These are phyloP conservation scores for Pampusana beccarii DNA, from an alignment of 2,113 vertebrate genomes.

Conservation along the genomic window DNA sequence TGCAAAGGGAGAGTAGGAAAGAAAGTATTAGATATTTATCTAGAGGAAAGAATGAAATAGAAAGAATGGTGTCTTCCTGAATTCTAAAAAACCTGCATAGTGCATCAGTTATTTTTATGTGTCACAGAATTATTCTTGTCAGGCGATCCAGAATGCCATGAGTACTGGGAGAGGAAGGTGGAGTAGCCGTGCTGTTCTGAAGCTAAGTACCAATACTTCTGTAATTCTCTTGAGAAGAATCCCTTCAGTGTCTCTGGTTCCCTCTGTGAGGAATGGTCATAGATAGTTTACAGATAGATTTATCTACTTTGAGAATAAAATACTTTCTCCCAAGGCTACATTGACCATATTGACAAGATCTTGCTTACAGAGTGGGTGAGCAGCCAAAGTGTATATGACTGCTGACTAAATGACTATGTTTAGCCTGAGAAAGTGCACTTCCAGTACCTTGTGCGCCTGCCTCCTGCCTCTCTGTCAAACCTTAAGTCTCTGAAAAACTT, in stretches of 20 bases:
- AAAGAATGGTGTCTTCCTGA: background rate
- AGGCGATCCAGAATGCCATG: background rate
- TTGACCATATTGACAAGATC: background rate
- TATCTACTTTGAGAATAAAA: background rate
- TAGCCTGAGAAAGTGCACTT: background rate
- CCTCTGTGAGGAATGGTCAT: background rate
- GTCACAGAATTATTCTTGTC: background rate
- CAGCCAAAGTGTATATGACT: background rate
- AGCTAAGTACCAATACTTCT: background rate
- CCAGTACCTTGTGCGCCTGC: background rate
- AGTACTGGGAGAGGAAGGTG: background rate
- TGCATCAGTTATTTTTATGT: background rate
- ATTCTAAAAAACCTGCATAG: background rate
- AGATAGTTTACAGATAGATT: background rate
- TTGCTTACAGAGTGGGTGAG: background rate
- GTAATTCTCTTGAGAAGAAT: background rate
- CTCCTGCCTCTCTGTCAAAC: background rate
- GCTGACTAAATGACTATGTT: background rate
- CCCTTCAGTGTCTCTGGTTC: background rate
- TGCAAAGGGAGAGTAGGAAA: background rate
- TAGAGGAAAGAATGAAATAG: background rate
- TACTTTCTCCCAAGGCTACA: background rate
- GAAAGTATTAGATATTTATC: background rate
- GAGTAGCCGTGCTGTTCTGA: background rate
- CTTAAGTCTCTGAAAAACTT: background rate